Evolutionary conservation across 2,888 invertebrate genomes (phyloP), one percentile per base, ranked within the genome.

Genomic region (Stramonita haemastoma): DNA sequence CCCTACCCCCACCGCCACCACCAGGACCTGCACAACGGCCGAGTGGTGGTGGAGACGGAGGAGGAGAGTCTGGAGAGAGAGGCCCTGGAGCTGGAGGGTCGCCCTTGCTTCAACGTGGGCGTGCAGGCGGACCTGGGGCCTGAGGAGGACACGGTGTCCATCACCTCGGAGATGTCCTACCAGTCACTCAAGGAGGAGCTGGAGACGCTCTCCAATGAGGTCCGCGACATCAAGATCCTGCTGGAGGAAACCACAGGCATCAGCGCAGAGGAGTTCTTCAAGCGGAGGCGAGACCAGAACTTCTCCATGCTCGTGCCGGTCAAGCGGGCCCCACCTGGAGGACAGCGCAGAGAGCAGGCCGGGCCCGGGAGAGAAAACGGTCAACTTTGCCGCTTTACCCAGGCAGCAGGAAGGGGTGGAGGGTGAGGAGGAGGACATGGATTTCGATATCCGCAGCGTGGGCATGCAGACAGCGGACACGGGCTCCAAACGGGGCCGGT

Each of bases 171-270:
- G 29, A 89, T 70, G 26, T 90, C 90, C 19, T 77, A 88, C 56
- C 90, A 88, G 86, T 79, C 90, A 19, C 83, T 92, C 26, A 88
- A 86, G 19, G 91, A 92, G 57, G 94, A 94, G 87, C 89, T 94
- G 4, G 90, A 92, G 34, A 90, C 90, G 19, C 89, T 94, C 86
- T 93, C 93, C 22, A 92, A 93, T 22, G 94, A 93, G 86, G 85
- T 94, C 17, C 91, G 93, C 66, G 94, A 93, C 88, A 93, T 93
- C 60, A 94, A 94, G 90, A 86, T 92, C 22, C 91, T 93, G 90
- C 89, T 93, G n/a, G 93, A 93, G 86, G 92, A 92, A 86, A 91
- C 93, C 4, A 92, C 93, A 5, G 93, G 93, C 86, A 91, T 94
- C 32, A 91, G 91, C 46, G 86, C 91, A 0, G 91, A 91, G 79